Percentiles rank a stretch among this genome's conserved stretches.
phyloP scores from a whole-genome alignment of 2,888 invertebrate genomes.

The Esperia sulphurella region DNA sequence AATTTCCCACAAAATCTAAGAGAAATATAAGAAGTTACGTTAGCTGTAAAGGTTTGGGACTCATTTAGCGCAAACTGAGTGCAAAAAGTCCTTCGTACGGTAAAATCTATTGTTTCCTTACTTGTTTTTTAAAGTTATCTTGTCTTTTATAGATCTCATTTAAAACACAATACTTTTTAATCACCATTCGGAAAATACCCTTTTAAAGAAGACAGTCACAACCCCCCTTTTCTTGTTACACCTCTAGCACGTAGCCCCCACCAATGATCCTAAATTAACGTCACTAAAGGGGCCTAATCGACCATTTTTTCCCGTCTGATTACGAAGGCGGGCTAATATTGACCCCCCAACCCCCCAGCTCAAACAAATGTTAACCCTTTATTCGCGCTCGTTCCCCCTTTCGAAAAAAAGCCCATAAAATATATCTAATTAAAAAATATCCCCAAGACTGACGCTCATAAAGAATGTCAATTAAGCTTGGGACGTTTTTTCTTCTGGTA shows the following conservation, averaged over 20 bases:
- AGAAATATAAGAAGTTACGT: no score
- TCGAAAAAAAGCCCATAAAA: conserved; percentile 78
- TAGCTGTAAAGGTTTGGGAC: no score
- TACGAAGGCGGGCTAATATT: conserved; percentile 76
- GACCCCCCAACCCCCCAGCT: conserved; percentile 62
- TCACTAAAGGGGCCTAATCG: conserved; percentile 64
- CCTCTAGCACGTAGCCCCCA: conserved; percentile 47
- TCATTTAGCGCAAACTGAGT: no score
- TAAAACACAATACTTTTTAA: conserved; percentile 19
- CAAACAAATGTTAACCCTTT: conserved; percentile 79
- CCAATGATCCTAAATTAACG: conserved; percentile 78
- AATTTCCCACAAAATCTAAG: no score
- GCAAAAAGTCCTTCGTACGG: no score
- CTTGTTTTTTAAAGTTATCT: neutral
- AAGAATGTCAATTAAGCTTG: conserved; percentile 78
- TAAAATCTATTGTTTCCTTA: neutral
- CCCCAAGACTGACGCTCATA: conserved; percentile 78
- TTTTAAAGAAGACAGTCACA: conserved; percentile 40
- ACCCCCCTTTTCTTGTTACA: neutral
- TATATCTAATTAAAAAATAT: conserved; percentile 81
- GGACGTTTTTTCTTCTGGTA: conserved; percentile 63
- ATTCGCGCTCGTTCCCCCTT: conserved; percentile 65
- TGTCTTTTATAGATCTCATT: neutral
- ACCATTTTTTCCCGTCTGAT: conserved; percentile 78
- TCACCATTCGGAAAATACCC: conserved; percentile 38